Base-by-base conservation (phyloP, 2,888 invertebrate genomes). In the Phortica okadai region DNA sequence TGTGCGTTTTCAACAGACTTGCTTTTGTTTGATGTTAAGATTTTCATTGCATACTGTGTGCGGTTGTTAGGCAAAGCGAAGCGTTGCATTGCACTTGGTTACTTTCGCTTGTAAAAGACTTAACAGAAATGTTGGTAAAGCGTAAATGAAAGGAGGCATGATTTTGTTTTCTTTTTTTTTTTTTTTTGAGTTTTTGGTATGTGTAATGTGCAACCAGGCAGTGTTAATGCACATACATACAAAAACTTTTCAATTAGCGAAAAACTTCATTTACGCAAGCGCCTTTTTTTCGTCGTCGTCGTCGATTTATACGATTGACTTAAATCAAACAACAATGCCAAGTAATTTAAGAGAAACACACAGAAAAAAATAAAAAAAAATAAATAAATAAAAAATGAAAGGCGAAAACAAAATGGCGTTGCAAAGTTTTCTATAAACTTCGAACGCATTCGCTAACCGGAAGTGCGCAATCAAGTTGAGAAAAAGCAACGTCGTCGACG, bases 391-490 rank as follows among this genome's bases (percentile, higher is more conserved):
- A 33, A 33, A 33, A 33, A 4, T 33, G 33, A 33, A 33, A 33
- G 33, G 33, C 33, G 33, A 33, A 33, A 33, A 33, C 33, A 33
- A 33, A 33, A 33, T 33, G 33, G 33, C 33, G 33, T 21, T 21
- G 7, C 8, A 72, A 72, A 56, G 11, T 72, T 72, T 54, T 45
- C 16, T 16, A 56, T 56, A 56, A 72, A 72, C 56, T 72, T 33
- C 33, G 41, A 33, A 54, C n/a, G 44, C 67, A 41, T 72, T n/a
- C 70, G 69, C 45, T 41, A 72, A 69, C 16, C 70, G 70, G 70
- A 72, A 72, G 41, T 72, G 25, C 56, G 41, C 70, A 72, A 72
- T 72, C 70, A 72, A 41, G 70, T 33, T 11, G 45, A 42, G n/a
- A 33, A 59, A n/a, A 59, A 59, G 11, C 10, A 21, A 0, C 33